Evolutionary conservation across 2,888 invertebrate species (phyloP).

Genomic region (Oscheius sp.): DNA sequence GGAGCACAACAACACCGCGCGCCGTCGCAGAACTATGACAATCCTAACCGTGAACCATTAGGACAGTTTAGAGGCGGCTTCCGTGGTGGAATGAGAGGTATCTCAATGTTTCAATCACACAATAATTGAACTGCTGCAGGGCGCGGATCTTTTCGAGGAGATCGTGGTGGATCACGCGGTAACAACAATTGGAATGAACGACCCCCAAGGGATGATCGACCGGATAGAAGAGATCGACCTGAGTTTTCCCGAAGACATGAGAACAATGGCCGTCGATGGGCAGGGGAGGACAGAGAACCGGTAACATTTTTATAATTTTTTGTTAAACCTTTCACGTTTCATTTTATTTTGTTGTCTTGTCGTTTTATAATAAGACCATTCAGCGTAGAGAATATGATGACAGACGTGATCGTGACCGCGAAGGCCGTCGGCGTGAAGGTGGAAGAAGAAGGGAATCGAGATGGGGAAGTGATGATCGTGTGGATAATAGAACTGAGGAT

Average conservation of each 20-base stretch:
- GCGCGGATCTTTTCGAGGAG: slow-evolving; percentile 21
- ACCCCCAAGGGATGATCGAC: slow-evolving; percentile 1
- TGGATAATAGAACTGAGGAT: not conserved
- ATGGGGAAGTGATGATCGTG: slow-evolving; percentile 9
- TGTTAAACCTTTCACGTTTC: not conserved
- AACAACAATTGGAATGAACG: slow-evolving; percentile 3
- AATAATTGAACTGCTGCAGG: not conserved
- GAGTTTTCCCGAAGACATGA: slow-evolving; percentile 13
- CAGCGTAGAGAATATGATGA: not conserved
- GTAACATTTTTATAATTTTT: not conserved
- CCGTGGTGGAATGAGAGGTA: not conserved
- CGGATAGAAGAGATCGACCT: not conserved
- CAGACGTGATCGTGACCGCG: not conserved
- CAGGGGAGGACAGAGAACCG: not conserved
- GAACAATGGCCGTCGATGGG: not conserved
- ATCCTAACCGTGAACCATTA: not conserved
- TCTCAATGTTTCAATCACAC: not conserved
- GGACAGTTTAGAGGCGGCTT: slow-evolving; percentile 18
- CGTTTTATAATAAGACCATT: too few relatives aligned
- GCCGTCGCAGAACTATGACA: not conserved
- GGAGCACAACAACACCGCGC: not conserved
- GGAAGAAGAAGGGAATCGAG: slow-evolving; percentile 17
- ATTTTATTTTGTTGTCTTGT: too few relatives aligned
- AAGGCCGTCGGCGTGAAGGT: not conserved
- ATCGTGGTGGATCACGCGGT: slow-evolving; percentile 6